Evolutionary conservation across 1,140 invertebrate species (phyloP).

Genomic region (Drosophila saltans): DNA sequence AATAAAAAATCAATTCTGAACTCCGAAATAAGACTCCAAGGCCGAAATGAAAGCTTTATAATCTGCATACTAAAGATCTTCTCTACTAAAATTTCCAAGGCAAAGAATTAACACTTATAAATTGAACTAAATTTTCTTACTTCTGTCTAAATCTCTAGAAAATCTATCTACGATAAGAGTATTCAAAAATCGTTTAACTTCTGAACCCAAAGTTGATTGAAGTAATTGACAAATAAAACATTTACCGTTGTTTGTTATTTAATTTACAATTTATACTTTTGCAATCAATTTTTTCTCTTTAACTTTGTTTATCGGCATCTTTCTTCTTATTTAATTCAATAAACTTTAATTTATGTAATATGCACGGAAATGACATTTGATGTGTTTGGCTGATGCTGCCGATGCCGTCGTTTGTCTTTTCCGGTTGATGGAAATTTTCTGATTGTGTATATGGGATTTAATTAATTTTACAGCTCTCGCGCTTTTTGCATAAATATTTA

Average conservation of each 20-base stretch:
- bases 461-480: conserved; percentile 64
- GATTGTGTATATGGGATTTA: conserved; percentile 66
- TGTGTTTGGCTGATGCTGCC: conserved; percentile 37
- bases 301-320: neutral
- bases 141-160: too few relatives aligned
- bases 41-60: too few relatives aligned
- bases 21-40: too few relatives aligned
- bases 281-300: neutral
- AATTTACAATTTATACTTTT: conserved; percentile 37
- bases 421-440: conserved; percentile 43
- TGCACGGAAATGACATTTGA: conserved; percentile 73
- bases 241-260: conserved; percentile 36
- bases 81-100: too few relatives aligned
- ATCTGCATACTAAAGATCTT: too few relatives aligned
- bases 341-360: conserved; percentile 76
- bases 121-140: too few relatives aligned
- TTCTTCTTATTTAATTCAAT: conserved; percentile 45
- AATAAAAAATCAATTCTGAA: too few relatives aligned
- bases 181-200: neutral
- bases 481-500: conserved; percentile 68
- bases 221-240: conserved; percentile 73
- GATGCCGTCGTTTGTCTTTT: conserved; percentile 19
- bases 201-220: conserved; percentile 54
- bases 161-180: neutral
- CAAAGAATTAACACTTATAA: too few relatives aligned